These are phyloP conservation scores for Pentalonia nigronervosa DNA, from an alignment of 1,140 invertebrate genomes.

Conservation along the genomic window DNA sequence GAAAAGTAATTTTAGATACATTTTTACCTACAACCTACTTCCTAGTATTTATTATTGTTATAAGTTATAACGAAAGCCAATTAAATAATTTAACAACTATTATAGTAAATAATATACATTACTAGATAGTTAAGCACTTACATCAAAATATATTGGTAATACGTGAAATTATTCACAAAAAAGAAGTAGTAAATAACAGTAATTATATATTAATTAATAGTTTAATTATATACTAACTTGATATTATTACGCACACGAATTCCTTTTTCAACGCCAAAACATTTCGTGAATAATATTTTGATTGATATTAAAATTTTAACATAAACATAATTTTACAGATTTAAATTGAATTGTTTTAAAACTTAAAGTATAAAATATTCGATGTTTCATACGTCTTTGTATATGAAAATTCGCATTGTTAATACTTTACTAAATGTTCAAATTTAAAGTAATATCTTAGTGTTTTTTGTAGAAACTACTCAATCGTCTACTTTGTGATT, in stretches of 20 bases:
- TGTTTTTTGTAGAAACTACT: background rate
- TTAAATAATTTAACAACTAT: background rate
- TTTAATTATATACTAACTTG: background rate
- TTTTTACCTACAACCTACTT: background rate
- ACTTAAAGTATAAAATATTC: background rate
- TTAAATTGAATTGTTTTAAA: background rate
- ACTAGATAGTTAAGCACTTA: background rate
- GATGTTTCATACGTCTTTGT: background rate
- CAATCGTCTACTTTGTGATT: background rate
- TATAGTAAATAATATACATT: background rate
- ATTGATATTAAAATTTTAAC: background rate
- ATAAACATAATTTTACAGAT: background rate
- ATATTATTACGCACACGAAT: background rate
- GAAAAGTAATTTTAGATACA: too few species aligned
- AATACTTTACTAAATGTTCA: background rate
- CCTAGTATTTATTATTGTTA: background rate
- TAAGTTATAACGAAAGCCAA: background rate
- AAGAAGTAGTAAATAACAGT: background rate
- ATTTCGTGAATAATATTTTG: background rate
- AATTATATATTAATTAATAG: background rate
- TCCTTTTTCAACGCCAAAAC: background rate
- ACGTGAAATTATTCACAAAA: background rate
- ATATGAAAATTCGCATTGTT: background rate
- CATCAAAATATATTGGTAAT: background rate
- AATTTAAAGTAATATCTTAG: background rate